Evolutionary conservation across 2,113 vertebrate genomes (phyloP), one percentile per base, ranked within the genome.

Genomic region (Synchiropus splendidus): DNA sequence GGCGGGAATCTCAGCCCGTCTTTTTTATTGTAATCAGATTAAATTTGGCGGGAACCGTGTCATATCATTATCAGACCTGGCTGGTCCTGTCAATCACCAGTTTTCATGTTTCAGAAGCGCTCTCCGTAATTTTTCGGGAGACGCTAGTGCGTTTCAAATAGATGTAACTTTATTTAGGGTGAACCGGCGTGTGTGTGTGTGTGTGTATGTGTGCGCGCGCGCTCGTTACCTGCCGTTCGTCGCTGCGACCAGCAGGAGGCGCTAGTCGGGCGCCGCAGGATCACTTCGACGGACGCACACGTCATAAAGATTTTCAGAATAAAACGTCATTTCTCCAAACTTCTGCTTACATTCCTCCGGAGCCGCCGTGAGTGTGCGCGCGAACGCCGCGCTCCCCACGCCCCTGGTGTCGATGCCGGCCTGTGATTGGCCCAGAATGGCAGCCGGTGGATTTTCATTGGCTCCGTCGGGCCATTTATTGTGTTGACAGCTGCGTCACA

Each of bases 401-500:
- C 94, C 93, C 70, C 70, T 89, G 92, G 93, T 97, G 93, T 88
- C 91, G 94, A 84, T 79, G 54, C 62, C 17, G 32, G 52, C 12
- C 67, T 64, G 64, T 65, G 63, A 75, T 77, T 77, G 79, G 72
- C 11, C 70, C 51, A 70, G 69, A 65, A 50, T 62, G 79, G 86
- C 87, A 87, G 86, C 89, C 85, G 83, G 67, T 67, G 84, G 36
- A 63, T 86, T 82, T 81, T 90, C 89, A 98, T 98, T 97, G 92
- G 94, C 80, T 89, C 81, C 80, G 68, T 79, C 78, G 64, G 90
- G 81, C 81, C 92, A 97, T 97, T 98, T 97, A 98, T 98, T 94
- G 21, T 87, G 85, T 89, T 92, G 93, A 91, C 93, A 94, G 91
- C 89, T 91, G 87, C 88, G 82, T 92, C 90, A 90, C 92, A 96